Conservation (phyloP, 2,113 vertebrate species). For the Corythornis cristatus region DNA sequence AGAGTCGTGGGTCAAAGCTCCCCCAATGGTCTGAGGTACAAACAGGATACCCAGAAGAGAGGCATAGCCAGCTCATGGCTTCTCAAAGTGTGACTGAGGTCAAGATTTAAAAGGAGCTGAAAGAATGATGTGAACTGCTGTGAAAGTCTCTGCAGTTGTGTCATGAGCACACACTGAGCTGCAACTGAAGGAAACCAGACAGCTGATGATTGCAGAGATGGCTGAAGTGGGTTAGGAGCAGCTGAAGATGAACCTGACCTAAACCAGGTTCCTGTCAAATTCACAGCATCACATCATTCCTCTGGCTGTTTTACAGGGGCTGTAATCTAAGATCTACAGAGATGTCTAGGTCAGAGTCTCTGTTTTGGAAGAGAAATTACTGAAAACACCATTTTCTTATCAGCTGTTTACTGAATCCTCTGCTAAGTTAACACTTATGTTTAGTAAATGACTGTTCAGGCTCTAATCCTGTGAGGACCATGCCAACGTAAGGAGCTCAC, state of each 20-base stretch:
- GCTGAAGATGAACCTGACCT: neutral
- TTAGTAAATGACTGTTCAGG: rapidly evolving
- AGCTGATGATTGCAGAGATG: neutral
- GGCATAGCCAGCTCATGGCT: neutral
- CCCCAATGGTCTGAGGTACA: neutral
- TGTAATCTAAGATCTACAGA: neutral
- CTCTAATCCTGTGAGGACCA: neutral
- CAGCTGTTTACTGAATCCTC: neutral
- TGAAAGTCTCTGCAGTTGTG: neutral
- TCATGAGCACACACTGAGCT: neutral
- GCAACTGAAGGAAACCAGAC: neutral
- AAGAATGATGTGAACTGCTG: neutral
- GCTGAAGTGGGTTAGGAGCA: neutral
- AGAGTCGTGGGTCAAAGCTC: neutral
- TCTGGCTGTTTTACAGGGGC: neutral
- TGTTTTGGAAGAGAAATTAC: neutral
- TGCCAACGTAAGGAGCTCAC: rapidly evolving
- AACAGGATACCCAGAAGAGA: neutral
- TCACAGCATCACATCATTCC: neutral
- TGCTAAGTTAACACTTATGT: neutral
- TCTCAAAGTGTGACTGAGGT: neutral
- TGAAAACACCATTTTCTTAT: neutral
- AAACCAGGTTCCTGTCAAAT: neutral
- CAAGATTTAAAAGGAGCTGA: neutral
- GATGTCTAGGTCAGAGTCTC: neutral